Conservation (phyloP, 35 echinoderm and acorn worm species). For the Apostichopus parvimensis region DNA sequence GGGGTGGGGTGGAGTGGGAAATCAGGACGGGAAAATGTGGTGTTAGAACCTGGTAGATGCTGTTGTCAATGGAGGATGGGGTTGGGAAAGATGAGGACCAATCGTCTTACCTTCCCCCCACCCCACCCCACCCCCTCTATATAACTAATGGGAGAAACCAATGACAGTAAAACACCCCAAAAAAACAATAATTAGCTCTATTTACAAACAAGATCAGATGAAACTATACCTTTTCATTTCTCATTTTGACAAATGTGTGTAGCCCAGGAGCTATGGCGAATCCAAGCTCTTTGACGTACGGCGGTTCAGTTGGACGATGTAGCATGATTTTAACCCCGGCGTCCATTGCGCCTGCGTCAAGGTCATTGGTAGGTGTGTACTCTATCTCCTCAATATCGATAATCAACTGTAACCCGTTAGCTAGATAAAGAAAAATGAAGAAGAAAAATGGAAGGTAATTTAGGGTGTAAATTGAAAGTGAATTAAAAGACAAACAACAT, state of each 20-base stretch:
- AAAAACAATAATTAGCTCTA: not conserved
- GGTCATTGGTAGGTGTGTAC: conserved; percentile 84
- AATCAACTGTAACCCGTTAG: conserved; percentile 81
- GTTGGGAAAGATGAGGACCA: too few species aligned
- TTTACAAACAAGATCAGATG: too few species aligned
- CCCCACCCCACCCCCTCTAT: too few species aligned
- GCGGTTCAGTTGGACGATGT: conserved; percentile 78
- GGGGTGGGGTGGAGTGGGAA: too few species aligned
- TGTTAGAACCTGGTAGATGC: not conserved
- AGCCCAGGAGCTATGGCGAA: conserved; percentile 57
- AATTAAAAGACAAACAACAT: too few species aligned
- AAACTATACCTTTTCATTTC: conserved; percentile 57
- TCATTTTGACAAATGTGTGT: conserved; percentile 77
- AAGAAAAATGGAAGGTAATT: too few species aligned
- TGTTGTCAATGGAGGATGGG: too few species aligned
- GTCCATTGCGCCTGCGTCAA: conserved; percentile 72
- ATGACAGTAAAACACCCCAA: not conserved
- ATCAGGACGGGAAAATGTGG: too few species aligned
- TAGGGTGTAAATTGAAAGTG: too few species aligned
- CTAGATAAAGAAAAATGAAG: conserved; percentile 12
- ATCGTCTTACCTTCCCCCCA: too few species aligned
- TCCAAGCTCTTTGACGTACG: conserved; percentile 83
- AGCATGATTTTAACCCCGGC: conserved; percentile 80
- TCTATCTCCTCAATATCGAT: conserved; percentile 72
- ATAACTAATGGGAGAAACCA: not conserved